Percentiles rank a stretch among this genome's conserved stretches.
Conservation (phyloP, 2,797 vertebrate genomes). For the Pangasius mekongensis region DNA sequence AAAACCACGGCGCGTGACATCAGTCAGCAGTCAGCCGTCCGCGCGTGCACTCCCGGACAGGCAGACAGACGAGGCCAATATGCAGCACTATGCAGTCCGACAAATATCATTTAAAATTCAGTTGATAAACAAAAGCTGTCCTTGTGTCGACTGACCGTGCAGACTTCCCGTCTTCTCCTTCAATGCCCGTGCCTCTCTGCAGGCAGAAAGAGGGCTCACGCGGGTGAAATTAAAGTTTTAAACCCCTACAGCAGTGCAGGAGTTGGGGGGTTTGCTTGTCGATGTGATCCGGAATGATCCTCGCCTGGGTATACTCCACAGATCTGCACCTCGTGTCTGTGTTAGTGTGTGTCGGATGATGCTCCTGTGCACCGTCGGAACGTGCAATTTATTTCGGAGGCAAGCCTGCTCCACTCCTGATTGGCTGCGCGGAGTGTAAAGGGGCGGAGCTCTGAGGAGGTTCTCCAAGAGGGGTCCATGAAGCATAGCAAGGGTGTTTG, state of each 20-base stretch:
- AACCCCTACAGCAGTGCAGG: neutral
- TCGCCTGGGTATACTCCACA: conserved; percentile 14
- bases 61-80: neutral
- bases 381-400: conserved; percentile 73
- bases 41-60: neutral
- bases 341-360: conserved; percentile 43
- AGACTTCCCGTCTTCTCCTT: neutral
- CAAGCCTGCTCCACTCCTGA: conserved; percentile 66
- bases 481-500: neutral
- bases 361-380: conserved; percentile 57
- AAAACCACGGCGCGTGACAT: conserved; percentile 19
- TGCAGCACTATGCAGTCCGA: neutral
- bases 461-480: neutral
- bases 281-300: neutral
- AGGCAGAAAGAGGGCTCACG: neutral
- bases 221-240: conserved; percentile 4
- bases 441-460: conserved; percentile 55
- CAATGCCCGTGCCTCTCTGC: too few species aligned
- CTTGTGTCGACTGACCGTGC: neutral
- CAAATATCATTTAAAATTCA: neutral
- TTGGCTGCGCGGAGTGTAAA: conserved; percentile 65
- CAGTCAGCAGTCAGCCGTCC: neutral
- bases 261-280: neutral
- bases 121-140: neutral
- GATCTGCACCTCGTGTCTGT: conserved; percentile 2